A percentile compares a stretch with the other conserved stretches of the same genome.
Evolutionary conservation across 2,888 invertebrate genomes (phyloP).

Genomic region (Dilophus febrilis): DNA sequence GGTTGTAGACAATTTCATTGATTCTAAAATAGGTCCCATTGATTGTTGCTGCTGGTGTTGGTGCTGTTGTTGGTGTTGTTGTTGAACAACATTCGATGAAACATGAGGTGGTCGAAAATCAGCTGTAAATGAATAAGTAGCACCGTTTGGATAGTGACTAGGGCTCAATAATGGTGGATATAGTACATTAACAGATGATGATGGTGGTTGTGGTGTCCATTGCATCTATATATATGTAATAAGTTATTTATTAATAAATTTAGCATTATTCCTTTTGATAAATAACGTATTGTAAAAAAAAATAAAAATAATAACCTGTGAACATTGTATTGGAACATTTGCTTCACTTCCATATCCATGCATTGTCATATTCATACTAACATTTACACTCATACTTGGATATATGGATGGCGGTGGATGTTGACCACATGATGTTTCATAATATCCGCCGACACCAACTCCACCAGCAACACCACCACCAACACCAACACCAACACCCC

Average conservation of each 20-base stretch:
- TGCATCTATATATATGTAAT: conserved; percentile 39
- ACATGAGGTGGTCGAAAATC: conserved; percentile 54
- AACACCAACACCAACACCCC: too few species aligned
- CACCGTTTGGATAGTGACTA: conserved; percentile 43
- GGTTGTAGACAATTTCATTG: conserved; percentile 16
- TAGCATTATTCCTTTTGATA: too few species aligned
- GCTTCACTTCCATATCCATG: conserved; percentile 43
- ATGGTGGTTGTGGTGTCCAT: conserved; percentile 49
- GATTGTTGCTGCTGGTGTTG: conserved; percentile 16
- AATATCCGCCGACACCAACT: too few species aligned
- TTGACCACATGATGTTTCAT: conserved; percentile 22
- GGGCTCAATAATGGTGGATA: conserved; percentile 51
- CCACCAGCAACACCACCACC: too few species aligned
- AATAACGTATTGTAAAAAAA: too few species aligned
- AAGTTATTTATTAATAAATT: too few species aligned
- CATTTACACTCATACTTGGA: conserved; percentile 92
- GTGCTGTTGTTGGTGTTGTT: conserved; percentile 1
- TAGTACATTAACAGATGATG: conserved; percentile 44
- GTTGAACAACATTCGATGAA: too few species aligned
- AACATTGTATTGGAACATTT: conserved; percentile 35
- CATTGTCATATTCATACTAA: conserved; percentile 94
- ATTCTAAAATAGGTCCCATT: conserved; percentile 35
- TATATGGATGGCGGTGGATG: conserved; percentile 39
- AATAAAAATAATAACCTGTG: conserved; percentile 53
- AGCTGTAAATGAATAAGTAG: conserved; percentile 70